A percentile compares a stretch with the other conserved stretches of the same genome.
phyloP scores from a whole-genome alignment of 2,113 vertebrate species.

The Fulica atra region DNA sequence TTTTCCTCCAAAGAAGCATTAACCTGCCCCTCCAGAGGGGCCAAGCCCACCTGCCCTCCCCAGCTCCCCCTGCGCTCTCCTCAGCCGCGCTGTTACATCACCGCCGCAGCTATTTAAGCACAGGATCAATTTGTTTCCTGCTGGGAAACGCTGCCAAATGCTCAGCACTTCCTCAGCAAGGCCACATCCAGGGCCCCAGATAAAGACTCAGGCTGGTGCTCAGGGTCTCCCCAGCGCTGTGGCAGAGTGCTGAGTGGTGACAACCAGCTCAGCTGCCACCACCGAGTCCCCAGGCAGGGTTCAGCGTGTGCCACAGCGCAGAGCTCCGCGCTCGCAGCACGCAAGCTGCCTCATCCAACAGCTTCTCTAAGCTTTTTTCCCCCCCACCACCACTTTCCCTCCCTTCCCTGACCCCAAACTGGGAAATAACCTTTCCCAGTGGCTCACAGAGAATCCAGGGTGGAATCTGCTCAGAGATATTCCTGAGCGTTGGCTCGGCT shows the following conservation, averaged over 20 bases:
- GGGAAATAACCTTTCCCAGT: not conserved
- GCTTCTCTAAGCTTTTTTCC: not conserved
- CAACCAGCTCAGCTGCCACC: not conserved
- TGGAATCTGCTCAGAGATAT: not conserved
- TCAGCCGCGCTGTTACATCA: not conserved
- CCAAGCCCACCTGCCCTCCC: not conserved
- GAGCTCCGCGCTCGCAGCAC: not conserved
- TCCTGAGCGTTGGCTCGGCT: accelerated
- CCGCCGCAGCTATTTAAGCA: not conserved
- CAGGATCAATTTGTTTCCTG: not conserved
- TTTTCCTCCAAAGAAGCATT: not conserved
- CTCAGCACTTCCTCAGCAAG: not conserved
- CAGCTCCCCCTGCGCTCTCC: not conserved
- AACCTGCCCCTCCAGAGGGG: not conserved
- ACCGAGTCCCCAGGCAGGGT: not conserved
- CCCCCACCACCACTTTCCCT: not conserved
- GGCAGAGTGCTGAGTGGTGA: not conserved
- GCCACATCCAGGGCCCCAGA: not conserved
- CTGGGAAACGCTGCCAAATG: not conserved
- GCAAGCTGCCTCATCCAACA: not conserved
- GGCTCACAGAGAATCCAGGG: not conserved
- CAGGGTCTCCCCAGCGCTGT: accelerated
- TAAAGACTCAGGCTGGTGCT: accelerated
- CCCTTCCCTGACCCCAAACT: not conserved
- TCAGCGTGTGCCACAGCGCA: not conserved